Conservation (phyloP, 1,140 invertebrate genomes). For the Pinna nobilis region DNA sequence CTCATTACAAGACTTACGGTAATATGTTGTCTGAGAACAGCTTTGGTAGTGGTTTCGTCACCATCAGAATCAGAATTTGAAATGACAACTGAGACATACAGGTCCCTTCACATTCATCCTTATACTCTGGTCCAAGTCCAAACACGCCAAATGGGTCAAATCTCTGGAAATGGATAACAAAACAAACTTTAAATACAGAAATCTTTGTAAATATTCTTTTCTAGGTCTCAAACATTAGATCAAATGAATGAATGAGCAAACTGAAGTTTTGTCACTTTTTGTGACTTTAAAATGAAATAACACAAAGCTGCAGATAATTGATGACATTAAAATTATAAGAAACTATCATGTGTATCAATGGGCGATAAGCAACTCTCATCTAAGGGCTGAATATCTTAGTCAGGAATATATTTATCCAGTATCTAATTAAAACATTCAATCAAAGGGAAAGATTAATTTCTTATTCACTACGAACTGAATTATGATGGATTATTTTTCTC, state of each 20-base stretch:
- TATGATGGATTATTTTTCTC: too few species aligned
- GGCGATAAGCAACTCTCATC: too few species aligned
- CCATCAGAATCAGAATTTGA: conserved; percentile 74
- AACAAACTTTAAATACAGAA: neutral
- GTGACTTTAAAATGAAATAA: too few species aligned
- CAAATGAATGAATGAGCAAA: neutral
- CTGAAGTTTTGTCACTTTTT: too few species aligned
- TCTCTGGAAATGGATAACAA: conserved; percentile 34
- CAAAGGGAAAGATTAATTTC: too few species aligned
- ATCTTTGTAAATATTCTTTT: neutral
- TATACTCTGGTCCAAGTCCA: conserved; percentile 67
- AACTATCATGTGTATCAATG: too few species aligned
- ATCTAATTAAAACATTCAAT: too few species aligned
- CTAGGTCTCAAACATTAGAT: neutral
- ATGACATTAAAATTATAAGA: too few species aligned
- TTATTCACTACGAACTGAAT: too few species aligned
- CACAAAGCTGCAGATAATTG: too few species aligned
- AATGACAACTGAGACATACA: conserved; percentile 76
- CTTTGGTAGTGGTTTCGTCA: conserved; percentile 74
- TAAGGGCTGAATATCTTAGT: too few species aligned
- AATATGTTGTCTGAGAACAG: conserved; percentile 71
- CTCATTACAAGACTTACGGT: conserved; percentile 69
- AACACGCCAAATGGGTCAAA: conserved; percentile 63
- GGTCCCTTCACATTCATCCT: conserved; percentile 71
- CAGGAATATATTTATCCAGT: too few species aligned